Evolutionary conservation across 2,888 invertebrate species (phyloP).

Genomic region (Agonopterix alstromeriana): DNA sequence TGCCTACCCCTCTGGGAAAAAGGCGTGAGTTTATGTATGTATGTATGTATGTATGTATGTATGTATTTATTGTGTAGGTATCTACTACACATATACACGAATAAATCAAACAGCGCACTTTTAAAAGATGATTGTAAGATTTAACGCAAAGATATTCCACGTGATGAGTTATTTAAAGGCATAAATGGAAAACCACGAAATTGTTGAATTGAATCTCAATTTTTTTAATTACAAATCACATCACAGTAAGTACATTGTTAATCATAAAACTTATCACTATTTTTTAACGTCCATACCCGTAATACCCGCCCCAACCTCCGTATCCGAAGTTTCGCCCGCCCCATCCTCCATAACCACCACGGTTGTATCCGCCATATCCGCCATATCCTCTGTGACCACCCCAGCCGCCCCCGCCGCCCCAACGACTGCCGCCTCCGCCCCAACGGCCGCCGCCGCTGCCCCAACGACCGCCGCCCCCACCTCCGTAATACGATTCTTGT

Average conservation of each 20-base stretch:
- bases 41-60: too few species aligned
- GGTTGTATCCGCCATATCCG: conserved; percentile 2
- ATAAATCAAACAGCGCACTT: too few species aligned
- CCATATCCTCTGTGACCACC: conserved; percentile 7
- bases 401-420: conserved; percentile 10
- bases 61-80: too few species aligned
- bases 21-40: too few species aligned
- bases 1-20: too few species aligned
- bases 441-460: conserved; percentile 10
- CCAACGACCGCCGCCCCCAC: conserved; percentile 11
- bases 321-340: conserved; percentile 13
- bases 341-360: conserved; percentile 5
- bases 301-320: conserved; percentile 1
- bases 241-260: conserved; percentile 12
- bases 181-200: too few species aligned
- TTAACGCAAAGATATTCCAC: too few species aligned
- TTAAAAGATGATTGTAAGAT: too few species aligned
- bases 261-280: not conserved
- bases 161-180: too few species aligned
- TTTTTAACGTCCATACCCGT: conserved; percentile 14
- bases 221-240: conserved; percentile 9
- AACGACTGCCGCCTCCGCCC: conserved; percentile 10
- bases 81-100: too few species aligned
- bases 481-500: conserved; percentile 17
- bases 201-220: not conserved